Evolutionary conservation across 2,797 vertebrate species (phyloP), one percentile per base, ranked within the genome.

Genomic region (Parotocinclus haroldoi): DNA sequence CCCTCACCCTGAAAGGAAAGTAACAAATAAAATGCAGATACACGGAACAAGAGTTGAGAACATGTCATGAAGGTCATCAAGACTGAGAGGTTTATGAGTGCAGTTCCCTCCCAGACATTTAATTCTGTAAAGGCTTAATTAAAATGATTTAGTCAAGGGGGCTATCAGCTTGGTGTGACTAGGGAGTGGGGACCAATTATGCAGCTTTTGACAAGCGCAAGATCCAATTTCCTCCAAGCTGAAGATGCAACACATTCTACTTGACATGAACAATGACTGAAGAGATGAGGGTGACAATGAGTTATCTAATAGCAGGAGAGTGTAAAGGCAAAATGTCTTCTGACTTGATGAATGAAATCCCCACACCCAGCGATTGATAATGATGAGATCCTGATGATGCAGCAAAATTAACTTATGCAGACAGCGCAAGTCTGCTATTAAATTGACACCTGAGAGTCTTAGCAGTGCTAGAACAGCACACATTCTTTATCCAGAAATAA

Each of bases 51-150:
- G 1, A 16, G 10, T 9, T 6, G 51, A 40, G 37, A 0, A 2
- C 39, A 11, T 57, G 52, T 57, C 51, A 69, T 38, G 48, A 66
- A 65, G 50, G 66, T 74, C 69, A 69, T 40, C 11, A 6, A 12
- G 37, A 54, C 55, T 4, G 36, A 54, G 42, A 40, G 56, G 45
- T 14, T 42, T 39, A 48, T 1, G 27, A 27, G 27, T 27, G 27
- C 27, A 27, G 60, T 52, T 71, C 50, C 46, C 63, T 69, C 52
- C 27, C 37, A 63, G 58, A 36, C 38, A 57, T 73, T 54, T 72
- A 45, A 71, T 73, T 69, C 63, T 45, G 57, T 58, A 48, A 66
- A 68, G 73, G 55, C 71, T 77, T 64, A 63, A 75, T 77, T 73
- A 75, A 73, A 75, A 65, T 58, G 42, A 76, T 78, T 68, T 66